phyloP scores from a whole-genome alignment of 2,888 invertebrate genomes.

The Drosophila formosana region DNA sequence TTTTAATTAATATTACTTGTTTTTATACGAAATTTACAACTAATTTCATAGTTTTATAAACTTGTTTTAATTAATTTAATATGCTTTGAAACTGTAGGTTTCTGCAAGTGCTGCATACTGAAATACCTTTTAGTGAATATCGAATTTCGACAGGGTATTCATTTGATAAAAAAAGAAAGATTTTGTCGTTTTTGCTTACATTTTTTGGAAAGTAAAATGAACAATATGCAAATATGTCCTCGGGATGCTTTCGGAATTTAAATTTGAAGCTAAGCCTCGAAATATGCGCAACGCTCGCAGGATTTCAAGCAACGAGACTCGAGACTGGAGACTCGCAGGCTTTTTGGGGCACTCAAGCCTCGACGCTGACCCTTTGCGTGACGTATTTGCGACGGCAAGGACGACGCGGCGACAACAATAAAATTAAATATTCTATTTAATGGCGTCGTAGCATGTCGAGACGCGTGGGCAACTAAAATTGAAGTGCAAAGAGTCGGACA shows the following conservation, averaged over 20 bases:
- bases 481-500: background rate
- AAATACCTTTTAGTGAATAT: background rate
- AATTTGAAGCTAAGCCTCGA: conserved; percentile 68
- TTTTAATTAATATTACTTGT: background rate
- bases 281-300: conserved; percentile 61
- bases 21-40: background rate
- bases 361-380: conserved; percentile 68
- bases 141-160: background rate
- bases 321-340: background rate
- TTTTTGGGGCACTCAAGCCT: background rate
- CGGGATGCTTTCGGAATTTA: conserved; percentile 71
- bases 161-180: background rate
- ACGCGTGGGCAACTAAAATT: conserved; percentile 43
- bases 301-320: background rate
- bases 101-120: background rate
- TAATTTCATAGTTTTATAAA: background rate
- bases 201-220: conserved; percentile 46
- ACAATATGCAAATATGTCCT: conserved; percentile 73
- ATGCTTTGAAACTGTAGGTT: too few species aligned
- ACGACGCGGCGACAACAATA: conserved; percentile 61
- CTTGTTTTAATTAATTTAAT: background rate
- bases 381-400: conserved; percentile 62
- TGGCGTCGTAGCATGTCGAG: conserved; percentile 64
- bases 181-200: conserved; percentile 37
- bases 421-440: conserved; percentile 80